Base-by-base conservation (phyloP, 1,140 invertebrate genomes). In the Campoletis sonorensis region DNA sequence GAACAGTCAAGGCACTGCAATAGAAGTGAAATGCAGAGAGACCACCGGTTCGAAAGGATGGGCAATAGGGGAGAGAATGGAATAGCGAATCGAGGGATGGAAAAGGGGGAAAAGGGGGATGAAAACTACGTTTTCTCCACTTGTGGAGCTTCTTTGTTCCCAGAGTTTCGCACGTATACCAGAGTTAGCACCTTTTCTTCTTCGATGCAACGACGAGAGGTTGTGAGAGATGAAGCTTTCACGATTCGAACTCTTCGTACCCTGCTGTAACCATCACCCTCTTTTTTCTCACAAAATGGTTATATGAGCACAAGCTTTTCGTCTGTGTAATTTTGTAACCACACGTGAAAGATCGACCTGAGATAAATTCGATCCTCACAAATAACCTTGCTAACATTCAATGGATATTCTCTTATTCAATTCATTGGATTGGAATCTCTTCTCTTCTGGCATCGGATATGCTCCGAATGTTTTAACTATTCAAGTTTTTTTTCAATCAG, bases 91-190 rank as follows among this genome's bases (percentile, higher is more conserved):
- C n/a, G n/a, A n/a, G n/a, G n/a, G n/a, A n/a, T n/a, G n/a, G n/a
- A n/a, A n/a, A 16, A 21, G 70, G 18, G 70, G 27, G n/a, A n/a
- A n/a, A n/a, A n/a, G 40, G 45, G 21, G 37, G 51, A 16, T 61
- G 73, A 64, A 77, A 77, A 77, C 73, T 77, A 77, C 54, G 73
- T 77, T 77, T 77, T 77, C 73, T 77, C 73, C 73, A 77, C 73
- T 77, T 77, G 73, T 77, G 54, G 73, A 77, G 73, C 73, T 77
- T 77, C 73, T 77, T 77, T 77, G 73, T 77, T 77, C 73, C 49
- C 73, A 5, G 54, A 64, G 27, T 77, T 45, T 30, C 30, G 54
- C 73, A 61, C 30, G 54, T 37, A 77, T 23, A 54, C 49, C 30
- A 2, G 27, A 33, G 61, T 15, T 27, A 21, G 37, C 70, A 49